phyloP scores from a whole-genome alignment of 2,113 vertebrate genomes.

The Gobius niger region DNA sequence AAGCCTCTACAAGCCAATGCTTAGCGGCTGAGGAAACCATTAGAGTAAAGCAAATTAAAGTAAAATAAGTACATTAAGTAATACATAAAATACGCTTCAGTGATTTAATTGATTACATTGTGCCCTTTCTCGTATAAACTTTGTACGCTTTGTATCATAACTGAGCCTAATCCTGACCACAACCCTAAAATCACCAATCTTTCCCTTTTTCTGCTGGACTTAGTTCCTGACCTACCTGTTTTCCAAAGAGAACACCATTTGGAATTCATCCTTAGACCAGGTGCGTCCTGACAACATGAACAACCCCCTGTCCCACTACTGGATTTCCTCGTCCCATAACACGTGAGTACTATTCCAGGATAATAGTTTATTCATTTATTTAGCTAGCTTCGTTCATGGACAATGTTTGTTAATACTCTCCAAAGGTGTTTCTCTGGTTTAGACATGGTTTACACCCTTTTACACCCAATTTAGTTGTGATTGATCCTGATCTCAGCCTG shows the following conservation, averaged over 20 bases:
- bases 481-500: too few species aligned
- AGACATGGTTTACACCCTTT: too few species aligned
- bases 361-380: not conserved
- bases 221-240: slow-evolving; percentile 97
- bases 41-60: not conserved
- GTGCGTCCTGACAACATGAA: slow-evolving; percentile 92
- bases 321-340: slow-evolving; percentile 99
- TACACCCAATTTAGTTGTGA: too few species aligned
- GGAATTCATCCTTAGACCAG: slow-evolving; percentile 86
- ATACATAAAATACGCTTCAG: not conserved
- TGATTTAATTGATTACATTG: too few species aligned
- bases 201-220: slow-evolving; percentile 15
- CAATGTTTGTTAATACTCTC: not conserved
- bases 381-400: too few species aligned
- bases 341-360: slow-evolving; percentile 84
- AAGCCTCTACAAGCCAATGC: too few species aligned
- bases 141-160: too few species aligned
- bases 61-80: too few species aligned
- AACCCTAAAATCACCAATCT: not conserved
- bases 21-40: not conserved
- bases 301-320: slow-evolving; percentile 97
- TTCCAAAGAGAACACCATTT: slow-evolving; percentile 97
- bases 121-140: too few species aligned
- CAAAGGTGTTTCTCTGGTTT: too few species aligned
- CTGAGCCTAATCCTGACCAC: not conserved